Base-by-base conservation (phyloP, 1,140 invertebrate species). In the Brachionus calyciflorus region DNA sequence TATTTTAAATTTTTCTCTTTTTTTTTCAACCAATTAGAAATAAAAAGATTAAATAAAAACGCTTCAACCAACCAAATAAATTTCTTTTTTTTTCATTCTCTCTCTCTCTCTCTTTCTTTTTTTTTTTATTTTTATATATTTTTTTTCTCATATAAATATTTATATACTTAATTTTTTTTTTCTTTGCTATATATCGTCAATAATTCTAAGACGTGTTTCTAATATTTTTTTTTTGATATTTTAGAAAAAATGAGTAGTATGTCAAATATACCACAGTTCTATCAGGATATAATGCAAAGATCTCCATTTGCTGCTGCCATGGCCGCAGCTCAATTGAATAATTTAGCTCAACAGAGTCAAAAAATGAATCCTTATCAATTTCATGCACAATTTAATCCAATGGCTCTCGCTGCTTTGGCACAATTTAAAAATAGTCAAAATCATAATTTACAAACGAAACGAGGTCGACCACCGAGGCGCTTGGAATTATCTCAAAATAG, bases 261-360 rank as follows among this genome's bases (percentile, higher is more conserved):
- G 55, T 60, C 55, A 40, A 60, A 53, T 51, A 55, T 73, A 55
- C 69, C 69, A 14, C 69, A 73, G 46, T 30, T 73, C 12, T 73
- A 73, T 51, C 69, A 73, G 69, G 69, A 73, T 28, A 73, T 73
- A 21, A 73, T 73, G 69, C 69, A 60, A 33, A 14, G 69, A 33
- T 73, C 69, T 21, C 69, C 69, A 19, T 55, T 73, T 30, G 51
- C 51, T 12, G 69, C 69, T 3, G 69, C 69, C 14, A 30, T 55
- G n/a, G 69, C 69, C 21, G 69, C 69, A 10, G 46, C 69, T n/a
- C 69, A 73, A 33, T 12, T 60, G 30, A 37, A 17, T 10, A 60
- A 17, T 33, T 37, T 60, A 17, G 55, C 55, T 1, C 28, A 37
- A 19, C 28, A n/a, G n/a, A n/a, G n/a, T n/a, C n/a, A 37, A 6